Evolutionary conservation across 2,888 invertebrate species (phyloP).

Genomic region (Spicauda simplicius): DNA sequence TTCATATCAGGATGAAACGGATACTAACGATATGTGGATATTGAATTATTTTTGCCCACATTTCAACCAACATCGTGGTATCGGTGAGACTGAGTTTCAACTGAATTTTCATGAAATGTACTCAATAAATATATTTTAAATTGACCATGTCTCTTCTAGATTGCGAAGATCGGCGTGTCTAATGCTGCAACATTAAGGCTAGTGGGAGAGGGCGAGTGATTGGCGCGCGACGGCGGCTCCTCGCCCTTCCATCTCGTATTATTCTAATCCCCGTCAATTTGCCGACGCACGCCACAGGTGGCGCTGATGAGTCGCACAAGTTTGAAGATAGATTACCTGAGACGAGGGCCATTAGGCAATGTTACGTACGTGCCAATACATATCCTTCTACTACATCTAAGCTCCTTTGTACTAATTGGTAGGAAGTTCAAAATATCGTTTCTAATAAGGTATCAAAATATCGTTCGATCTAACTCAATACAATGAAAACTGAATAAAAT

Average conservation of each 20-base stretch:
- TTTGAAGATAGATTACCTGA: constrained; percentile 21
- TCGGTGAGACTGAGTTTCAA: no score
- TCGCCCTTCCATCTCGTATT: constrained; percentile 13
- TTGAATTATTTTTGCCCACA: no score
- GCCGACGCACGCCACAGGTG: constrained; percentile 25
- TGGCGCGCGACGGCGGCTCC: background rate
- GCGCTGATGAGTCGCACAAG: constrained; percentile 18
- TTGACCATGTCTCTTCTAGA: background rate
- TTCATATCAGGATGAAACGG: no score
- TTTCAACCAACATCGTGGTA: no score
- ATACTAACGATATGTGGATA: no score
- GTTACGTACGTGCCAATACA: constrained; percentile 3
- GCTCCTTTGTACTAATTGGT: background rate
- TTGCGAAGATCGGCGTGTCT: background rate
- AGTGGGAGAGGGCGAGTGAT: constrained; percentile 1
- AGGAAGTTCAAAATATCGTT: no score
- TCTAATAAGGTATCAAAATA: no score
- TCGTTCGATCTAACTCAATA: no score
- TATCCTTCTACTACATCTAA: background rate
- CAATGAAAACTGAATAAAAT: no score
- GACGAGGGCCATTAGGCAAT: constrained; percentile 15
- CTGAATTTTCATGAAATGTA: no score
- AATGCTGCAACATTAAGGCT: constrained; percentile 18
- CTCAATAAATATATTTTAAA: background rate
- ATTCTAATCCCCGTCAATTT: constrained; percentile 20